Evolutionary conservation across 2,888 invertebrate genomes (phyloP), one percentile per base, ranked within the genome.

Genomic region (Dasypogon diadema): DNA sequence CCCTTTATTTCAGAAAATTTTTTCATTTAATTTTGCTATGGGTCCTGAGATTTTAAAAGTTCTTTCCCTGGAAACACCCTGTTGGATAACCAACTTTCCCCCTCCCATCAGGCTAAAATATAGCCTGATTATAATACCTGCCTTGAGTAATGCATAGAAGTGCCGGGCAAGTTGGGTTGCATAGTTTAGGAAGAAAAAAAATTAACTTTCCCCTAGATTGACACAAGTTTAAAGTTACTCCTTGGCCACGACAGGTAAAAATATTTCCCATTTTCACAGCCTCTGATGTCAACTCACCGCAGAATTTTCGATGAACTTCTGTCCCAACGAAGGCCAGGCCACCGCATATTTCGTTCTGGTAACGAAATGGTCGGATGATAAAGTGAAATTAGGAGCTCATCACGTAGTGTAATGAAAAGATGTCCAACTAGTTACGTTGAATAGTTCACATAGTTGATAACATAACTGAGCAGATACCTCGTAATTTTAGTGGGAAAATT

Each of bases 351-450:
- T 60, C 60, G 60, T 30, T 12, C 37, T 34, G 37, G 30, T 8
- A 58, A 24, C 30, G 37, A 37, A 60, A 60, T 60, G 34, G 60
- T 60, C 37, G 34, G 21, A 60, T 60, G 60, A 60, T 60, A 18
- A 37, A 60, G 60, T 60, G 14, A 60, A 60, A 60, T 65, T 65
- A 65, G 65, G 48, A 65, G 65, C 48, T 65, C 65, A 65, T 42
- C 46, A 65, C 46, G 24, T 46, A 22, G 65, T 48, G 65, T 65
- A 65, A 48, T 65, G 48, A 65, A 65, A 65, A 65, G 65, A 65
- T 46, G 65, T 65, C 65, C 65, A 65, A 65, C 65, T 46, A 48
- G 48, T 46, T 65, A 48, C 24, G 65, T 65, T 65, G 46, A 65
- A 65, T 65, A 24, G 65, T 26, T 65, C 65, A 6, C 65, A 46